Base-by-base conservation (phyloP, 2,888 invertebrate genomes). In the Baccha elongata region DNA sequence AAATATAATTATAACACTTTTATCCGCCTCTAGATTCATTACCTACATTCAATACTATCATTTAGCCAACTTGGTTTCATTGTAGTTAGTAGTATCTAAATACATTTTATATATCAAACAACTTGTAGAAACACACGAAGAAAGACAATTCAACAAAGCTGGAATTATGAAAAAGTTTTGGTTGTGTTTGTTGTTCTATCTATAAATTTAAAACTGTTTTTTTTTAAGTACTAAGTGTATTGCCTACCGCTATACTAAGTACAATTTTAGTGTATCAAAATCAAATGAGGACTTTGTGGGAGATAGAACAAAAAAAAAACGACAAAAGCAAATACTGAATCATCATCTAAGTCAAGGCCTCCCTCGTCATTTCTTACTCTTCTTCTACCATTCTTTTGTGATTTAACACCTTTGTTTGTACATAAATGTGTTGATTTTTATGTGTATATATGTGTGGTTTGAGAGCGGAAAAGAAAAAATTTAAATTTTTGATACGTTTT, bases 281-380 rank as follows among this genome's bases (percentile, higher is more conserved):
- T 5, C 3, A 23, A 46, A 46, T 6, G 40, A 68, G 35, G 21
- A 42, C n/a, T 23, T 35, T 37, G 32, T 13, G 29, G 15, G n/a
- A 15, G 17, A 69, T n/a, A n/a, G n/a, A 11, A 40, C 23, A 17
- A 48, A 23, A 23, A 26, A 65, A 50, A 6, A 26, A 26, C 26
- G 6, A 52, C n/a, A 52, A 29, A 48, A 53, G 19, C 40, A 52
- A 40, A 52, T 6, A 50, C 29, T 71, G 60, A 71, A 71, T 58
- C 44, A 74, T 21, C 42, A 67, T 67, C 19, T 67, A 44, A 75
- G 68, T 75, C 68, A 68, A 75, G 74, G 60, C 35, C 52, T 60
- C 32, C n/a, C 1, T 44, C 35, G 13, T 50, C n/a, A 65, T 48
- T 46, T 65, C 3, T 11, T 64, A 3, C 29, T 13, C n/a, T 10